Percentiles rank a stretch among this genome's conserved stretches.
Evolutionary conservation across 1,140 invertebrate genomes (phyloP).

Genomic region (Thrips palmi): DNA sequence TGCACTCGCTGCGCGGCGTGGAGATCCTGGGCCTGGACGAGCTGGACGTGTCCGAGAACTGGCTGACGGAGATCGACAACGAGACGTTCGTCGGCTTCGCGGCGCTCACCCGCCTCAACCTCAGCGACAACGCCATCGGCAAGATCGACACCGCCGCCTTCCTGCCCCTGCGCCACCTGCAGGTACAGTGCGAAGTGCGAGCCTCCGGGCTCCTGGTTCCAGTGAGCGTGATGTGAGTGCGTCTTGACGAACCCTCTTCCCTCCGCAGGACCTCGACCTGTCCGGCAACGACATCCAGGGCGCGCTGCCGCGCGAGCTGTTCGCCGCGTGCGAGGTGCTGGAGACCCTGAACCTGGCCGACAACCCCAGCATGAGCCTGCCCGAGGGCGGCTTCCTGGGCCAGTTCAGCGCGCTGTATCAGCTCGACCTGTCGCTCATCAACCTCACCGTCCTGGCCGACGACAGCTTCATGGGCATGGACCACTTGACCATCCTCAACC

Average conservation of each 20-base stretch:
- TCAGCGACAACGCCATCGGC: slow-evolving; percentile 40
- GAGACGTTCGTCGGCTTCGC: slow-evolving; percentile 40
- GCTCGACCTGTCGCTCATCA: slow-evolving; percentile 47
- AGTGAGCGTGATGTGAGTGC: too few species aligned
- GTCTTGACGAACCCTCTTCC: too few species aligned
- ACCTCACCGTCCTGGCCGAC: slow-evolving; percentile 34
- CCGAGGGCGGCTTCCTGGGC: slow-evolving; percentile 32
- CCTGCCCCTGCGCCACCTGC: slow-evolving; percentile 34
- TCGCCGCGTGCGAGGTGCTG: slow-evolving; percentile 41
- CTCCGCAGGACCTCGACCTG: slow-evolving; percentile 41
- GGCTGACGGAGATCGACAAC: slow-evolving; percentile 36
- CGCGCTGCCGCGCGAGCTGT: slow-evolving; percentile 37
- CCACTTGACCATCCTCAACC: slow-evolving; percentile 36
- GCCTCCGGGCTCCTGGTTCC: too few species aligned
- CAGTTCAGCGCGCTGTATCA: slow-evolving; percentile 37
- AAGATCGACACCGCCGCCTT: slow-evolving; percentile 47
- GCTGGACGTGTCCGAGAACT: slow-evolving; percentile 41
- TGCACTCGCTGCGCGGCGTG: slow-evolving; percentile 28
- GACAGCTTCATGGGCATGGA: slow-evolving; percentile 45
- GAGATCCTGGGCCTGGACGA: slow-evolving; percentile 32
- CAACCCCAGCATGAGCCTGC: slow-evolving; percentile 38
- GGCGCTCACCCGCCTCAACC: slow-evolving; percentile 35
- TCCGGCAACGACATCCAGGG: slow-evolving; percentile 41
- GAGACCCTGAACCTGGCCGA: slow-evolving; percentile 44
- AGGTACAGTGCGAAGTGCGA: too few species aligned